Evolutionary conservation across 2,888 invertebrate species (phyloP).

Genomic region (Acleris emargana): DNA sequence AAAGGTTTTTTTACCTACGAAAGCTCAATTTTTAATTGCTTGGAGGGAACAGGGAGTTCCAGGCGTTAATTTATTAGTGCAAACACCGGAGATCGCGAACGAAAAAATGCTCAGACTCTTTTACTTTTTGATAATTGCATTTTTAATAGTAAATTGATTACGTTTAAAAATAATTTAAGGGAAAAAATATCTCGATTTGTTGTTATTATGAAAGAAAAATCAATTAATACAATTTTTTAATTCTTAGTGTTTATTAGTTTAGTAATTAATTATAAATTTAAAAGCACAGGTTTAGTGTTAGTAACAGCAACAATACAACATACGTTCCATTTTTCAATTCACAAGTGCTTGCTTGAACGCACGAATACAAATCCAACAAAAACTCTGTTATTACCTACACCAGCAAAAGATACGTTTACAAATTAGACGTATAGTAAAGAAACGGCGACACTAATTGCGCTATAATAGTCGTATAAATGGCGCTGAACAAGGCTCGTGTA

Average conservation of each 20-base stretch:
- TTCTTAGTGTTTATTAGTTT: background rate
- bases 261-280: too few species aligned
- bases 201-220: slow-evolving; percentile 1
- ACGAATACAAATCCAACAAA: background rate
- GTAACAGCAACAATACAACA: too few species aligned
- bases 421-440: slow-evolving; percentile 28
- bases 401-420: slow-evolving; percentile 10
- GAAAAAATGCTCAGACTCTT: slow-evolving; percentile 43
- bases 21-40: slow-evolving; percentile 54
- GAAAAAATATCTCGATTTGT: slow-evolving; percentile 29
- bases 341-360: background rate
- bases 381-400: background rate
- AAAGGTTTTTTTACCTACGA: slow-evolving; percentile 42
- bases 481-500: slow-evolving; percentile 29
- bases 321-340: too few species aligned
- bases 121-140: slow-evolving; percentile 47
- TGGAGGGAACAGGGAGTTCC: slow-evolving; percentile 39
- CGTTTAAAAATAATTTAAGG: slow-evolving; percentile 22
- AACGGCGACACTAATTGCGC: slow-evolving; percentile 32
- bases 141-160: slow-evolving; percentile 42
- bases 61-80: slow-evolving; percentile 50
- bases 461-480: slow-evolving; percentile 32
- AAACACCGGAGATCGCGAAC: slow-evolving; percentile 44
- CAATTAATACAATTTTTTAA: too few species aligned
- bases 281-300: too few species aligned